phyloP scores from a whole-genome alignment of 2,888 invertebrate species.

The Yponomeuta plumbellus region DNA sequence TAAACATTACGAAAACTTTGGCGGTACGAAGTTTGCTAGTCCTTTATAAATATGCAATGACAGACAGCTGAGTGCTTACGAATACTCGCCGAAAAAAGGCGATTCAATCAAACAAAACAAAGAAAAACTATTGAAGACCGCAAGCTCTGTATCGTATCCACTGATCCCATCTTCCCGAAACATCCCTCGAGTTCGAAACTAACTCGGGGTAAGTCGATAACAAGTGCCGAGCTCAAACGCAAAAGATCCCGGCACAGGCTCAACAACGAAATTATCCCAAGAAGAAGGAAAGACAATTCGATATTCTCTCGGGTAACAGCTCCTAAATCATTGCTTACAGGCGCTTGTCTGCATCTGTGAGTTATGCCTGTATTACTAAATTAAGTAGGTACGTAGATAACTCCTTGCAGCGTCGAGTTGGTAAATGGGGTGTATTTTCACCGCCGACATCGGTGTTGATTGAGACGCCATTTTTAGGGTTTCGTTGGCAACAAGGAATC shows the following conservation, averaged over 20 bases:
- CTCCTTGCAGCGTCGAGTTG: background rate
- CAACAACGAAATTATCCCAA: background rate
- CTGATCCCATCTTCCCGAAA: background rate
- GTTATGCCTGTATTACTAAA: background rate
- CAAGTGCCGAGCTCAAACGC: background rate
- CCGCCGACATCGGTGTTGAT: background rate
- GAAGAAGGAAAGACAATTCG: background rate
- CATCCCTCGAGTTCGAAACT: background rate
- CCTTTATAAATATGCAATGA: too few relatives aligned
- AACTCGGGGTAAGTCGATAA: background rate
- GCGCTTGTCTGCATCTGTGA: background rate
- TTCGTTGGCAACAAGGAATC: too few relatives aligned
- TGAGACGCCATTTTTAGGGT: too few relatives aligned
- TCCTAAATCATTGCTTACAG: conserved; percentile 1
- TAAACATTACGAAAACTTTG: too few relatives aligned
- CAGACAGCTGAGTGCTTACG: too few relatives aligned
- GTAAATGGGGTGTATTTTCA: background rate
- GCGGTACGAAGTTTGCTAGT: too few relatives aligned
- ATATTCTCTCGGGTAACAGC: background rate
- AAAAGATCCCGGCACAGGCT: background rate
- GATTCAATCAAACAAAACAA: background rate
- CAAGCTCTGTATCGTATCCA: background rate
- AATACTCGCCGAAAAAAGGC: background rate
- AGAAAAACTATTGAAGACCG: background rate
- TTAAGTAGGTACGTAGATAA: background rate